Conservation (phyloP, 2,113 vertebrate species). For the Gadus macrocephalus region DNA sequence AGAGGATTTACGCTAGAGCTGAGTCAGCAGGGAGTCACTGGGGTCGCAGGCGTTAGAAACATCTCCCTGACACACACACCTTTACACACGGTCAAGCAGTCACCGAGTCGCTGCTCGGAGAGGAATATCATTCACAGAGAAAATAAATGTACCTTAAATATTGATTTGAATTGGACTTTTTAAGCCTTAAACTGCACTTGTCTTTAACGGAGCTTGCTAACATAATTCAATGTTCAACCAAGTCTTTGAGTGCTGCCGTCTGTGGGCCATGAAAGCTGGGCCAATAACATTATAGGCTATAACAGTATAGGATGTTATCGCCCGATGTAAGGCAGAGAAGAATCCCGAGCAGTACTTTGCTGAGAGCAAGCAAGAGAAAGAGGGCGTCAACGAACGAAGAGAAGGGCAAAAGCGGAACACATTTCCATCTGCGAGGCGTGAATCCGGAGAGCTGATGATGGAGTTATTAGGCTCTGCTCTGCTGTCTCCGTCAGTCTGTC, state of each 20-base stretch:
- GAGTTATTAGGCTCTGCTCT: slow-evolving; percentile 56
- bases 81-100: no score
- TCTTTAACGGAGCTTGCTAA: no score
- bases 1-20: slow-evolving; percentile 3
- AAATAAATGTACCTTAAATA: no score
- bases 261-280: no score
- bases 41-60: slow-evolving; percentile 23
- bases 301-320: background rate
- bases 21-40: slow-evolving; percentile 41
- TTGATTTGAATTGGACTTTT: no score
- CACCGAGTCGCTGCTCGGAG: no score
- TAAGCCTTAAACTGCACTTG: no score
- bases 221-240: no score
- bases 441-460: slow-evolving; percentile 47
- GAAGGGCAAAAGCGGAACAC: slow-evolving; percentile 37
- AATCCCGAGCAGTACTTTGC: slow-evolving; percentile 6
- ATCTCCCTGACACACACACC: background rate
- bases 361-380: slow-evolving; percentile 29
- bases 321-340: no score
- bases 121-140: no score
- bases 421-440: slow-evolving; percentile 48
- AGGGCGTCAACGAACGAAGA: slow-evolving; percentile 20
- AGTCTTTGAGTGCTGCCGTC: no score
- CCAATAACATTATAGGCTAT: background rate
- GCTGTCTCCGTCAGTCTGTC: slow-evolving; percentile 60